Conservation (phyloP, 2,797 vertebrate genomes). For the Okamejei kenojei region DNA sequence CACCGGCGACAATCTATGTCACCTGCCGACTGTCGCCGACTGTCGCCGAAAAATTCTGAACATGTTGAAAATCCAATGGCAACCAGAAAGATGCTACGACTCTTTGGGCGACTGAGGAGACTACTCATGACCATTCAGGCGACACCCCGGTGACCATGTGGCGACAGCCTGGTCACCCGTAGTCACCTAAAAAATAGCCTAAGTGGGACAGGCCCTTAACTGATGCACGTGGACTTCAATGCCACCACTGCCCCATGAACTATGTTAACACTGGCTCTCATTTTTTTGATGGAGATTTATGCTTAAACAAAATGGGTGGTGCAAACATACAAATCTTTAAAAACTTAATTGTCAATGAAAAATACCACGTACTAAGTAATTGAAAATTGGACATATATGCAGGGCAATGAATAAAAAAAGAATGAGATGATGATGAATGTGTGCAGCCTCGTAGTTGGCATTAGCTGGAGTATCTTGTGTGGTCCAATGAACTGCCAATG, state of each 20-base stretch:
- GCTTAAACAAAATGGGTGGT: neutral
- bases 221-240: neutral
- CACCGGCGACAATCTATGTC: too few species aligned
- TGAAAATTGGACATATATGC: neutral
- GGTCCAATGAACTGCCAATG: conserved; percentile 28
- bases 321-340: neutral
- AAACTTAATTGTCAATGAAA: neutral
- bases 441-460: neutral
- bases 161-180: too few species aligned
- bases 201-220: too few species aligned
- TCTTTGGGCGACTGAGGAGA: too few species aligned
- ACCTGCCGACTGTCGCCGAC: too few species aligned
- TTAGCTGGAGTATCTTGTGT: conserved; percentile 6
- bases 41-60: too few species aligned
- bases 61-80: too few species aligned
- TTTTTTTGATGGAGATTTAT: neutral
- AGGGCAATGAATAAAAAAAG: conserved; percentile 17
- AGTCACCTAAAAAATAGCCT: too few species aligned
- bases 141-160: too few species aligned
- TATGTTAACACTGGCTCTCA: neutral
- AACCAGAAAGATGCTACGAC: too few species aligned
- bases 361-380: neutral
- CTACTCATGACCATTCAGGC: too few species aligned
- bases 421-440: conserved; percentile 16
- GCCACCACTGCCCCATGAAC: neutral